Evolutionary conservation across 2,113 vertebrate species (phyloP).

Genomic region (Edolisoma coerulescens): DNA sequence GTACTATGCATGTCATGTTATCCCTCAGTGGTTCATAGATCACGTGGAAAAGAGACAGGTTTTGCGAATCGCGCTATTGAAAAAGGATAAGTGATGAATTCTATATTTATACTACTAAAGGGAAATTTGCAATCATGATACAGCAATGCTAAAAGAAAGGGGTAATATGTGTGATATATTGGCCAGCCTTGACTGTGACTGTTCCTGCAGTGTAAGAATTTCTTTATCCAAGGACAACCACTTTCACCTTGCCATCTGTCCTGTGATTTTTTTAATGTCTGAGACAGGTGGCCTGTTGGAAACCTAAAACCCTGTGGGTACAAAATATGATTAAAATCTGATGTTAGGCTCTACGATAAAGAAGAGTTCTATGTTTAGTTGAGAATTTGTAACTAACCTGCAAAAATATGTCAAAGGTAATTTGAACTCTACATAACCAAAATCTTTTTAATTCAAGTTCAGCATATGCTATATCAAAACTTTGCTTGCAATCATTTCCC

Average conservation of each 20-base stretch:
- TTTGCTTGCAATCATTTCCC: conserved; percentile 52
- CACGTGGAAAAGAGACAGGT: conserved; percentile 38
- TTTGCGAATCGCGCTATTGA: not conserved
- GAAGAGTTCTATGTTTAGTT: conserved; percentile 73
- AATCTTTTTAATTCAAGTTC: conserved; percentile 67
- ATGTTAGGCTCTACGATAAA: conserved; percentile 76
- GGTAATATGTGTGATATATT: conserved; percentile 54
- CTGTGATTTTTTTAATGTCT: conserved; percentile 84
- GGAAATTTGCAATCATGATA: conserved; percentile 56
- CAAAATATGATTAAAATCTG: conserved; percentile 88
- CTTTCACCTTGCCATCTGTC: conserved; percentile 90
- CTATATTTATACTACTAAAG: conserved; percentile 57
- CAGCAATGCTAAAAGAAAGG: conserved; percentile 49
- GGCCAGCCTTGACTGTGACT: conserved; percentile 66
- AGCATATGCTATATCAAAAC: conserved; percentile 66
- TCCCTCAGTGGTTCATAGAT: conserved; percentile 22
- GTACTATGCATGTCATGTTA: conserved; percentile 9
- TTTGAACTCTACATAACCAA: conserved; percentile 68
- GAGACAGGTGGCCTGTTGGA: conserved; percentile 87
- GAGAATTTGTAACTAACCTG: conserved; percentile 71
- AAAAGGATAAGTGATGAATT: conserved; percentile 54
- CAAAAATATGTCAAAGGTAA: conserved; percentile 72
- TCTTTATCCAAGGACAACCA: conserved; percentile 86
- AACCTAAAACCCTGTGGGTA: conserved; percentile 84
- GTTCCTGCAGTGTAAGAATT: conserved; percentile 72